Conservation (phyloP, 2,888 invertebrate genomes). For the Rhagonycha fulva region DNA sequence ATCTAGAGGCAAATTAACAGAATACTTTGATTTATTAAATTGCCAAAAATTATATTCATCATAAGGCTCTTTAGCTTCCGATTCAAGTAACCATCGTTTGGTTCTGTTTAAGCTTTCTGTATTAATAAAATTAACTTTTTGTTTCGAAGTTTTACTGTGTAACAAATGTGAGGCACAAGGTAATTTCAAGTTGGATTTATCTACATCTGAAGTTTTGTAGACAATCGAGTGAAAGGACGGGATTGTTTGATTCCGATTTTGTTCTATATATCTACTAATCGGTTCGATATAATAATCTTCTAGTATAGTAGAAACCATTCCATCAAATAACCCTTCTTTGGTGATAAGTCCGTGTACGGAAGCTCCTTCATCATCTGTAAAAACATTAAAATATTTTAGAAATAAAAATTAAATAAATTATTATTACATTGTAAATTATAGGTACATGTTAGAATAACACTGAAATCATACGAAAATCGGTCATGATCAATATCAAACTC, state of each 20-base stretch:
- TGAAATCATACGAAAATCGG: no score
- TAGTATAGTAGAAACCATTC: conserved; percentile 76
- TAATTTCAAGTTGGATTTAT: conserved; percentile 52
- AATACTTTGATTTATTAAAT: conserved; percentile 58
- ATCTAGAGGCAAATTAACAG: conserved; percentile 53
- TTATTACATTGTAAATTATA: no score
- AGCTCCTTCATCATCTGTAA: conserved; percentile 77
- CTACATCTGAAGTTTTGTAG: conserved; percentile 81
- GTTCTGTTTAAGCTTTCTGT: conserved; percentile 44
- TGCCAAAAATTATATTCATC: conserved; percentile 56
- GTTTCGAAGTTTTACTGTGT: conserved; percentile 46
- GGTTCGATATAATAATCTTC: conserved; percentile 89
- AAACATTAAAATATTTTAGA: neutral
- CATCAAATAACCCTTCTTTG: conserved; percentile 86
- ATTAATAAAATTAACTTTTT: conserved; percentile 47
- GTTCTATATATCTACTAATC: conserved; percentile 65
- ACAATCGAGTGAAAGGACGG: conserved; percentile 78
- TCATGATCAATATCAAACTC: no score
- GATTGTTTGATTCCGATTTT: conserved; percentile 56
- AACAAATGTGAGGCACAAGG: conserved; percentile 50
- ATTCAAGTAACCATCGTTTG: conserved; percentile 73
- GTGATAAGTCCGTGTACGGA: conserved; percentile 86
- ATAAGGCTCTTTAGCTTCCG: conserved; percentile 57
- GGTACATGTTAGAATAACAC: no score
- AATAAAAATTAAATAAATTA: no score